phyloP scores from a whole-genome alignment of 2,888 invertebrate genomes.

The Rhamnusium bicolor region DNA sequence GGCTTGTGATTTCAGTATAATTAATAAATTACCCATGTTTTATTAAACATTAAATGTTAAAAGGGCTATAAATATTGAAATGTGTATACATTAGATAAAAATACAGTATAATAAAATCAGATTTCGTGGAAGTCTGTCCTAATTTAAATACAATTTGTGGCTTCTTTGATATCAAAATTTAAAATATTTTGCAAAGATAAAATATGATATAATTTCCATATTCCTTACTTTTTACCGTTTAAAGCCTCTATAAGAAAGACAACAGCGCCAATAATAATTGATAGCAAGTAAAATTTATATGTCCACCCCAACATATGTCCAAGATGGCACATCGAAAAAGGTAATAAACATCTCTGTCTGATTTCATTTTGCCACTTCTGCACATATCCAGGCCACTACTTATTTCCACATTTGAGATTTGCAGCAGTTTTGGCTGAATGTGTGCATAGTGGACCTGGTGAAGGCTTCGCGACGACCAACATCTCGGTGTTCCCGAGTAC shows the following conservation, averaged over 20 bases:
- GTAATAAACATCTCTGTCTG: constrained; percentile 31
- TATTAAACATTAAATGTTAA: too few relatives aligned
- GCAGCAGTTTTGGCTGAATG: constrained; percentile 33
- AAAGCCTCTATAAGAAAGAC: not conserved
- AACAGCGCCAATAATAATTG: constrained; percentile 24
- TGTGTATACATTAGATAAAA: too few relatives aligned
- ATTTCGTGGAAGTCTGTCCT: too few relatives aligned
- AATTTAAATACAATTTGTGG: too few relatives aligned
- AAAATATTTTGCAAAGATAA: too few relatives aligned
- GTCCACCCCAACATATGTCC: constrained; percentile 8
- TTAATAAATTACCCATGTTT: too few relatives aligned
- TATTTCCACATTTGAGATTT: constrained; percentile 50
- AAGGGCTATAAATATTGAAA: too few relatives aligned
- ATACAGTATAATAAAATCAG: too few relatives aligned
- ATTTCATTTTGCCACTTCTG: constrained; percentile 45
- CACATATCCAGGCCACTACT: constrained; percentile 40
- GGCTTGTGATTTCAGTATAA: too few relatives aligned
- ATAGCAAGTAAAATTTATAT: constrained; percentile 16
- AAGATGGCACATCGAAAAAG: constrained; percentile 4
- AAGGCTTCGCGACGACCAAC: not conserved
- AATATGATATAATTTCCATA: too few relatives aligned
- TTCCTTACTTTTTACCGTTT: not conserved
- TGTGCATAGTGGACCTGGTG: constrained; percentile 1
- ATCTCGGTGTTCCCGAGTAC: not conserved
- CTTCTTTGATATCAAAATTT: too few relatives aligned